Percentiles rank a stretch among this genome's conserved stretches.
phyloP scores from a whole-genome alignment of 2,797 vertebrate genomes.

The Cynopterus sphinx region DNA sequence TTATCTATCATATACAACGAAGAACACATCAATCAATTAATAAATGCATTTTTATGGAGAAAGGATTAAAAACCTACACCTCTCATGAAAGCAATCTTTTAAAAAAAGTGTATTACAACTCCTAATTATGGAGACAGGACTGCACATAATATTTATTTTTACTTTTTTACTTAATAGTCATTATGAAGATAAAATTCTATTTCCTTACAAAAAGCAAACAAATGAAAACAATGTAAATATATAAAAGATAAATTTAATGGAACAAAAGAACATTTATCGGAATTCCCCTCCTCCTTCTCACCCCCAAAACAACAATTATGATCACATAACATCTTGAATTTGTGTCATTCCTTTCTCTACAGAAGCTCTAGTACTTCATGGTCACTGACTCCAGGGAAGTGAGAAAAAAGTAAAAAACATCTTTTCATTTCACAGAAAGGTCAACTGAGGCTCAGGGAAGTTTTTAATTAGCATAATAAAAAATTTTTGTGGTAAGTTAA shows the following conservation, averaged over 20 bases:
- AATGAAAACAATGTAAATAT: constrained; percentile 3
- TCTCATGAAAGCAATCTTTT: neutral
- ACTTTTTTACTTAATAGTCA: neutral
- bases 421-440: neutral
- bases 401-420: neutral
- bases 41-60: neutral
- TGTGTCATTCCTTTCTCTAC: neutral
- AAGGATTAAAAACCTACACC: neutral
- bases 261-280: neutral
- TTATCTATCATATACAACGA: neutral
- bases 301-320: neutral
- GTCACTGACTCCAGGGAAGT: neutral
- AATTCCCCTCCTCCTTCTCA: neutral
- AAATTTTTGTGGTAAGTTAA: constrained; percentile 23
- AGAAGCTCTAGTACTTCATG: neutral
- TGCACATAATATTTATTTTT: neutral
- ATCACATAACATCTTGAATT: neutral
- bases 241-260: neutral
- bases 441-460: neutral
- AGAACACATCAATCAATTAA: neutral
- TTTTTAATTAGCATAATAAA: neutral
- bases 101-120: neutral
- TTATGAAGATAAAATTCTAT: constrained; percentile 52
- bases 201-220: neutral
- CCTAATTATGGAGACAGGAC: neutral